Conservation (phyloP, 2,888 invertebrate species). For the Apamea monoglypha region DNA sequence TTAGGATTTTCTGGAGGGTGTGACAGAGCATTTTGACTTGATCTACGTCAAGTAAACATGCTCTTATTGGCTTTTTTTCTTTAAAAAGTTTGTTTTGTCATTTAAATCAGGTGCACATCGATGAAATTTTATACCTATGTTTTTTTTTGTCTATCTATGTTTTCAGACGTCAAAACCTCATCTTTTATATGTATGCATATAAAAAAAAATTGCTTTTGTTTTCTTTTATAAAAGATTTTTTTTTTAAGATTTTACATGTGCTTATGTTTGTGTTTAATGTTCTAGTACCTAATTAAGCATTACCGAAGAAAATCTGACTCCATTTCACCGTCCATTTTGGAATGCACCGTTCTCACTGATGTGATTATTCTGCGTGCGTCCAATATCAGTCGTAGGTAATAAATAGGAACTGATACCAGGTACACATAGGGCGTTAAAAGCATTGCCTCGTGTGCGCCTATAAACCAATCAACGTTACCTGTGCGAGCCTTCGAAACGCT, state of each 20-base stretch:
- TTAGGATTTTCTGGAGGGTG: constrained; percentile 1
- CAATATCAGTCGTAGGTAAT: background rate
- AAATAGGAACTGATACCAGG: constrained; percentile 20
- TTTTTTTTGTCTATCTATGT: background rate
- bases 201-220: background rate
- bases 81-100: background rate
- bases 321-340: constrained; percentile 2
- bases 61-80: background rate
- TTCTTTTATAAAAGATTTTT: background rate
- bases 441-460: background rate
- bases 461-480: background rate
- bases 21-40: background rate
- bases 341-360: background rate
- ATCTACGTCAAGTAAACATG: background rate
- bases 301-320: background rate
- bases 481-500: background rate
- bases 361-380: background rate
- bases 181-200: background rate
- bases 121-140: no score
- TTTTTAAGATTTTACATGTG: background rate
- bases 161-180: background rate
- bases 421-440: constrained; percentile 17
- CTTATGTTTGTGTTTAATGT: background rate
- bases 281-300: background rate
- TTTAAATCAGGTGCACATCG: background rate